A percentile compares a stretch with the other conserved stretches of the same genome.
Evolutionary conservation across 1,140 invertebrate species (phyloP).

Genomic region (Uloborus diversus): DNA sequence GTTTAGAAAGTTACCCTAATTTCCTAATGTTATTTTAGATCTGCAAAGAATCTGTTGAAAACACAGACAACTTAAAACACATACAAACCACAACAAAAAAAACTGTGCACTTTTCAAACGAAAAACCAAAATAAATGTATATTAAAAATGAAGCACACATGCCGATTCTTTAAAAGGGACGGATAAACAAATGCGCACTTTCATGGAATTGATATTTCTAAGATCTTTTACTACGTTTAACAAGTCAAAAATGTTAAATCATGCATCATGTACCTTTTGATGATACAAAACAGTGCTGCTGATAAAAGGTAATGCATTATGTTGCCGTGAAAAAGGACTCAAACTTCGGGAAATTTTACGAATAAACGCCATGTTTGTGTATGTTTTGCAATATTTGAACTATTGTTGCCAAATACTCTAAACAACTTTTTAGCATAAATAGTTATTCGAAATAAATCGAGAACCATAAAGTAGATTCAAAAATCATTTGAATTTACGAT

Average conservation of each 20-base stretch:
- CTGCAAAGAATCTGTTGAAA: too few relatives aligned
- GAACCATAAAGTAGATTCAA: too few relatives aligned
- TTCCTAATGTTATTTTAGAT: too few relatives aligned
- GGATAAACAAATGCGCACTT: neutral
- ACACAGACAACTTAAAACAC: too few relatives aligned
- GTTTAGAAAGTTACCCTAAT: too few relatives aligned
- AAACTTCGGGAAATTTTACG: constrained; percentile 23
- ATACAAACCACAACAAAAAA: too few relatives aligned
- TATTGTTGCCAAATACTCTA: too few relatives aligned
- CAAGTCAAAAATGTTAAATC: neutral
- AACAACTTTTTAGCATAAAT: too few relatives aligned
- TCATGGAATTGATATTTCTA: too few relatives aligned
- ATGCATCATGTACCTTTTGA: constrained; percentile 11
- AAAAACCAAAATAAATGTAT: neutral
- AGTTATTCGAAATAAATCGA: too few relatives aligned
- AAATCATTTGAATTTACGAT: too few relatives aligned
- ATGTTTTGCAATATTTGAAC: too few relatives aligned
- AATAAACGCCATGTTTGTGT: constrained; percentile 7
- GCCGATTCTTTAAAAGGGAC: neutral
- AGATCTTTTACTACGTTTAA: neutral
- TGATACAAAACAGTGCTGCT: neutral
- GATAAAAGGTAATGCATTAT: neutral
- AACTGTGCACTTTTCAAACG: neutral
- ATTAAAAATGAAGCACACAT: neutral
- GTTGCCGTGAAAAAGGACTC: constrained; percentile 11